These are phyloP conservation scores for Muricea muricata DNA, from an alignment of 92 coral and sea anemone genomes.

Conservation along the genomic window DNA sequence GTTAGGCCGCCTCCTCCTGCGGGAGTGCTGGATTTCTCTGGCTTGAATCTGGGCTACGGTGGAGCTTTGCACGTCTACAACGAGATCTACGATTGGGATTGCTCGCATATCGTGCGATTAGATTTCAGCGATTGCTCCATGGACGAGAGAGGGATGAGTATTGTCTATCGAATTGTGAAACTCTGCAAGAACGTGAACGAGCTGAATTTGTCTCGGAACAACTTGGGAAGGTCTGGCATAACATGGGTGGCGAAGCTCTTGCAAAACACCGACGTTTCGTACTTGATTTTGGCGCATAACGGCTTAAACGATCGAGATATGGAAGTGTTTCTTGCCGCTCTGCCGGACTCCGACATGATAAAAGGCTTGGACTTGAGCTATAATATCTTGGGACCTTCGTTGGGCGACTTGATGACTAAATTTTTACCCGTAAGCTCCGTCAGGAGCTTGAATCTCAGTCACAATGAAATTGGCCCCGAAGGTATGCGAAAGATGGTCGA, in stretches of 20 bases:
- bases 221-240: conserved; percentile 60
- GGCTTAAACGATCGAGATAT: conserved; percentile 70
- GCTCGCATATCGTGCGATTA: not conserved
- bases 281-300: conserved; percentile 72
- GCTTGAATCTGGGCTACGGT: conserved; percentile 75
- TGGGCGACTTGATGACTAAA: not conserved
- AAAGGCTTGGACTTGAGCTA: conserved; percentile 72
- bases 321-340: conserved; percentile 43
- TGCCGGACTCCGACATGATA: conserved; percentile 58
- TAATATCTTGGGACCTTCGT: conserved; percentile 59
- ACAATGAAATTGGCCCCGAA: conserved; percentile 73
- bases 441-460: conserved; percentile 60
- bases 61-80: conserved; percentile 8
- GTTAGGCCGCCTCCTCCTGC: not conserved
- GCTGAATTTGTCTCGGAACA: conserved; percentile 77
- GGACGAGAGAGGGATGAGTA: conserved; percentile 55
- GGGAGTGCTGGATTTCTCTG: conserved; percentile 62
- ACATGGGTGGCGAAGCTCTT: conserved; percentile 69
- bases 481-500: conserved; percentile 72
- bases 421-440: conserved; percentile 10
- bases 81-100: not conserved
- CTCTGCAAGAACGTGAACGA: conserved; percentile 60
- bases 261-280: conserved; percentile 54
- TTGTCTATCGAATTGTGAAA: conserved; percentile 72
- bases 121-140: conserved; percentile 19